Evolutionary conservation across 2,797 vertebrate species (phyloP).

Genomic region (Xiphorhynchus erythropygius): DNA sequence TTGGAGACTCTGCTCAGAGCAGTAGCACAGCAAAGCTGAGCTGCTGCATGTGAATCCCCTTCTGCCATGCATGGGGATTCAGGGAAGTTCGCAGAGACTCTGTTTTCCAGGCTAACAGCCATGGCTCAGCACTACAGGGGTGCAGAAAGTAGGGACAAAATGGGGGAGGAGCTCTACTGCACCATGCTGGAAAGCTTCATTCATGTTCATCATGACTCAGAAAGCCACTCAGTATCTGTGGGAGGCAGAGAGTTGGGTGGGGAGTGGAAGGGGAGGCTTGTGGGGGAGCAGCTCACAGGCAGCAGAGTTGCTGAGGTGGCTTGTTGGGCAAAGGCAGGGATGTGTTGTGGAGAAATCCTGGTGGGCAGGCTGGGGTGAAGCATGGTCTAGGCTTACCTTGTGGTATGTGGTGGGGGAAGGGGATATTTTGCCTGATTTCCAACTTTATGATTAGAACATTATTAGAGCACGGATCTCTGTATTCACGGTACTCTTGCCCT

Average conservation of each 20-base stretch:
- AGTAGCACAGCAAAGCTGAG: neutral
- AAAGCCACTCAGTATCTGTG: neutral
- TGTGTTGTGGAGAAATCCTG: neutral
- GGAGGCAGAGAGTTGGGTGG: neutral
- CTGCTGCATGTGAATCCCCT: neutral
- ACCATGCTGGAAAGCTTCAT: neutral
- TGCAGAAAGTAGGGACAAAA: neutral
- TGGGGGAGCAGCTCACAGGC: neutral
- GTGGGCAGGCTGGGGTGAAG: neutral
- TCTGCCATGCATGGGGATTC: fast-evolving
- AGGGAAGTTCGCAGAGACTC: neutral
- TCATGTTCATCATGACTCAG: neutral
- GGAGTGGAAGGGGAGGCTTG: neutral
- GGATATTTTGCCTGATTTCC: neutral
- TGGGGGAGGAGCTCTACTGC: neutral
- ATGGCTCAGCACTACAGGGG: neutral
- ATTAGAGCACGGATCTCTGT: neutral
- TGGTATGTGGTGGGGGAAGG: neutral
- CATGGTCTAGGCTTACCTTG: neutral
- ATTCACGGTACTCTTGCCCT: neutral
- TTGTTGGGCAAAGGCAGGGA: neutral
- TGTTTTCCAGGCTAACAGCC: neutral
- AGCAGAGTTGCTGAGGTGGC: neutral
- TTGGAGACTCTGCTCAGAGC: neutral
- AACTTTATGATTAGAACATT: neutral